Evolutionary conservation across 1,140 invertebrate species (phyloP).

Genomic region (Heliconius himera): DNA sequence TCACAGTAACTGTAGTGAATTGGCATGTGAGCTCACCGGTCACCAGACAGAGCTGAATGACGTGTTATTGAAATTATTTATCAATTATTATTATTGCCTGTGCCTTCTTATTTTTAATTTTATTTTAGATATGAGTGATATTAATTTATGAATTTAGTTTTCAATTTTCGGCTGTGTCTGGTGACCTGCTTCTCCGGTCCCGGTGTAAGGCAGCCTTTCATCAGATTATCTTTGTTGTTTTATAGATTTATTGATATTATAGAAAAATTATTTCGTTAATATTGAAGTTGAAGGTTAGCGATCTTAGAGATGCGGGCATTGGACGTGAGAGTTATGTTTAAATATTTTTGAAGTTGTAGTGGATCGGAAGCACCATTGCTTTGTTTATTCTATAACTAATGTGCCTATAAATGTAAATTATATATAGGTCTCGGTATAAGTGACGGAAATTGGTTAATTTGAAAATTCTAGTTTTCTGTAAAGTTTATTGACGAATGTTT

Average conservation of each 20-base stretch:
- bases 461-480: constrained; percentile 62
- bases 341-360: constrained; percentile 71
- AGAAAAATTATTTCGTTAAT: constrained; percentile 69
- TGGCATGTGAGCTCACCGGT: constrained; percentile 42
- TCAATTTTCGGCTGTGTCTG: constrained; percentile 65
- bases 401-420: constrained; percentile 81
- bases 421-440: constrained; percentile 74
- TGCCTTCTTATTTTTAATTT: constrained; percentile 77
- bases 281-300: constrained; percentile 62
- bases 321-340: constrained; percentile 67
- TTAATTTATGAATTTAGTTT: constrained; percentile 77
- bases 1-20: not conserved
- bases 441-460: constrained; percentile 67
- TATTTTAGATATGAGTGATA: constrained; percentile 70
- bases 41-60: constrained; percentile 72
- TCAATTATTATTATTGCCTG: constrained; percentile 64
- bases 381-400: constrained; percentile 79
- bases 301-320: constrained; percentile 75
- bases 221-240: constrained; percentile 60
- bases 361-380: constrained; percentile 75
- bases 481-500: constrained; percentile 46
- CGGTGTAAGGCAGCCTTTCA: constrained; percentile 57
- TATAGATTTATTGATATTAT: constrained; percentile 70
- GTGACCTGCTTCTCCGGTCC: constrained; percentile 74
- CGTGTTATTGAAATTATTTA: constrained; percentile 72